These are phyloP conservation scores for Blastobasis lacticolella DNA, from an alignment of 2,888 invertebrate species.

Conservation along the genomic window DNA sequence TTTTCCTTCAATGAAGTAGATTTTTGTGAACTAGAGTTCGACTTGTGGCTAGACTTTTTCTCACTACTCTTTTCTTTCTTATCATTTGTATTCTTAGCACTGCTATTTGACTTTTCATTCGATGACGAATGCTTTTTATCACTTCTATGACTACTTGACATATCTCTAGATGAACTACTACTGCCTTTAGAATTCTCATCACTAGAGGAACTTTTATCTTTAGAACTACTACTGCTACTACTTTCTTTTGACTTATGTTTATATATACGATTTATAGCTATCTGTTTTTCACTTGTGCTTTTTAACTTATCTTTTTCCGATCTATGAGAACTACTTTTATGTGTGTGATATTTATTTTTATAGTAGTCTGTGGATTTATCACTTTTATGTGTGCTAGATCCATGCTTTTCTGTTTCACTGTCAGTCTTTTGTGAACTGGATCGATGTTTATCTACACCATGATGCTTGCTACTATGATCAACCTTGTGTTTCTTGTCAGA, in stretches of 20 bases:
- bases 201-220: slow-evolving; percentile 52
- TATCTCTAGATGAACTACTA: slow-evolving; percentile 54
- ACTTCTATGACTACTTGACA: slow-evolving; percentile 46
- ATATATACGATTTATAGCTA: slow-evolving; percentile 19
- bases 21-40: slow-evolving; percentile 41
- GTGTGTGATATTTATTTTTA: slow-evolving; percentile 13
- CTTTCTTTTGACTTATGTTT: slow-evolving; percentile 36
- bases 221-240: slow-evolving; percentile 36
- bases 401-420: slow-evolving; percentile 33
- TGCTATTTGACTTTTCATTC: slow-evolving; percentile 41
- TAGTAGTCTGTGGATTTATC: slow-evolving; percentile 25
- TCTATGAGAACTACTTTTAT: slow-evolving; percentile 17
- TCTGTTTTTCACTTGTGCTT: slow-evolving; percentile 28
- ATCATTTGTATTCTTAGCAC: slow-evolving; percentile 29
- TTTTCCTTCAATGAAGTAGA: slow-evolving; percentile 16
- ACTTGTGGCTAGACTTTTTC: slow-evolving; percentile 47
- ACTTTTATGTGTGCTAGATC: slow-evolving; percentile 14
- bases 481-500: slow-evolving; percentile 40
- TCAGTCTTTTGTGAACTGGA: slow-evolving; percentile 25
- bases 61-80: slow-evolving; percentile 35
- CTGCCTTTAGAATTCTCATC: slow-evolving; percentile 47
- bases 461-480: slow-evolving; percentile 30
- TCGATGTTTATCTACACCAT: slow-evolving; percentile 30
- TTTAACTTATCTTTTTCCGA: slow-evolving; percentile 32
- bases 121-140: slow-evolving; percentile 47